Conservation (phyloP, 2,113 vertebrate genomes). For the Tautogolabrus adspersus region DNA sequence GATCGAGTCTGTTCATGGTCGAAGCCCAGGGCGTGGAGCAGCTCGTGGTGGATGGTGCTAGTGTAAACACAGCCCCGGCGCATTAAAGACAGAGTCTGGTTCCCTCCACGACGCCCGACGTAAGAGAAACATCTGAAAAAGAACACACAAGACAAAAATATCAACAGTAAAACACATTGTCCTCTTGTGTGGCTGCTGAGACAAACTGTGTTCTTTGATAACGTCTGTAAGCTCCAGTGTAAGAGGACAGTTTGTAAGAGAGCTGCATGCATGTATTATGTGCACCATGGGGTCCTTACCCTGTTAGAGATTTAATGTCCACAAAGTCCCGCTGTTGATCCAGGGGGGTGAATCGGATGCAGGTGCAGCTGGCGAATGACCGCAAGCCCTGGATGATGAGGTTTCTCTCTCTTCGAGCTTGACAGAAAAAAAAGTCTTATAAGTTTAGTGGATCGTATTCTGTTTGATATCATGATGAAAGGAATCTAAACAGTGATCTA, state of each 20-base stretch:
- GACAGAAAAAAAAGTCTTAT: not conserved
- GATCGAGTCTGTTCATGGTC: conserved; percentile 83
- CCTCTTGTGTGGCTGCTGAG: no score
- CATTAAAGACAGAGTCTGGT: conserved; percentile 75
- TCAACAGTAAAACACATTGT: not conserved
- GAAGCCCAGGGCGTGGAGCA: conserved; percentile 83
- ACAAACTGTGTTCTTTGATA: no score
- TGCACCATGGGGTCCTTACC: conserved; percentile 58
- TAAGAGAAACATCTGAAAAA: conserved; percentile 78
- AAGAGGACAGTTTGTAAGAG: no score
- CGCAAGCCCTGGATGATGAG: conserved; percentile 59
- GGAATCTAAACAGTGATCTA: no score
- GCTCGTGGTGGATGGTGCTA: conserved; percentile 75
- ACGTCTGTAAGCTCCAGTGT: no score
- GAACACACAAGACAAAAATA: not conserved
- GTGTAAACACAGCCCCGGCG: conserved; percentile 65
- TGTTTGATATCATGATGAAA: not conserved
- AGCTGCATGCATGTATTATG: no score
- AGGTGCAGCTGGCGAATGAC: conserved; percentile 72
- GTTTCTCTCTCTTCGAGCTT: conserved; percentile 43
- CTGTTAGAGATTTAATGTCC: conserved; percentile 66
- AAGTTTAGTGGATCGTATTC: not conserved
- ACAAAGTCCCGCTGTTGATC: conserved; percentile 68
- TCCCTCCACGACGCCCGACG: conserved; percentile 58
- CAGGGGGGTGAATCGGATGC: conserved; percentile 71